Base-by-base conservation (phyloP, 2,888 invertebrate genomes). In the Drosophila atroscutellata region DNA sequence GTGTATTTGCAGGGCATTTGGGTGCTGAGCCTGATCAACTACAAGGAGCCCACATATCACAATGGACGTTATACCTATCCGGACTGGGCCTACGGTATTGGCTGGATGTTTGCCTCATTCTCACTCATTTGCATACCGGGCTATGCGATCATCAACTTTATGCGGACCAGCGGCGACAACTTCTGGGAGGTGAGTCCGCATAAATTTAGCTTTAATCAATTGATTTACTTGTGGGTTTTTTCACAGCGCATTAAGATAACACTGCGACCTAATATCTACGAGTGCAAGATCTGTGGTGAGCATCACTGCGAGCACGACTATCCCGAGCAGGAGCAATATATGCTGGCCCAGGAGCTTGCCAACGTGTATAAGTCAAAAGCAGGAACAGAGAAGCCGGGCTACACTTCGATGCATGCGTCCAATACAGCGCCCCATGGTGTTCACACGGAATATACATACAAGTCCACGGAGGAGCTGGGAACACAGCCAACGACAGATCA, bases 11-110 rank as follows among this genome's bases (percentile, higher is more conserved):
- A 98, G 94, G 96, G 96, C 24, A 95, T 98, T 60, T 98, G 97
- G 97, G 95, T 98, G 64, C 97, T 97, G 86, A 97, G 97, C 87
- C 94, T 98, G 90, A 96, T 97, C 65, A 97, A 98, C 93, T 98
- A 98, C 92, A 95, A 96, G 84, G 96, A 97, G 52, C 97, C 98
- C 13, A 96, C 96, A 36, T 97, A 98, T 92, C 96, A 96, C 80
- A 97, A 97, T 86, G 97, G 96, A 69, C 94, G 94, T 64, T 96
- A 97, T 89, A 93, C 93, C 59, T 98, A 97, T 92, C 98, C 98
- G 0, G 93, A 94, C 66, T 98, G 98, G 98, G 97, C 97, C 30
- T 96, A 90, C 45, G 95, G 95, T 20, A 93, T 98, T 59, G 98
- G 98, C 50, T 98, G 98, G 98, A 94, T 95, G 81, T 96, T 98